Evolutionary conservation across 2,113 vertebrate species (phyloP), one percentile per base, ranked within the genome.

Genomic region (Callospermophilus lateralis): DNA sequence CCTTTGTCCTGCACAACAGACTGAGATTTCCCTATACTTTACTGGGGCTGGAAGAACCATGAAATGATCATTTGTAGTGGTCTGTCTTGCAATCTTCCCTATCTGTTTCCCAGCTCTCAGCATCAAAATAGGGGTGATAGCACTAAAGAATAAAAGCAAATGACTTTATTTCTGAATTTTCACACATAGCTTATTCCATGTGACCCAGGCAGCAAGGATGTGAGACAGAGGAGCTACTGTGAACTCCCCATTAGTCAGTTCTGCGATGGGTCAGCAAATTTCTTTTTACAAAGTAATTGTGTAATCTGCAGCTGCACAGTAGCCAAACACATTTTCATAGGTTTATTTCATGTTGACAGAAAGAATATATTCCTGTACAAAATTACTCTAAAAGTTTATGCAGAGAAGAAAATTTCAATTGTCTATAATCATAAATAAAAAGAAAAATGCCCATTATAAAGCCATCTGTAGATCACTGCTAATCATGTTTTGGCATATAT

Each of bases 281-380:
- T 81, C 45, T 58, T 68, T 72, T 61, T 67, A 24, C n/a, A 42
- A 72, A 77, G 28, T 28, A 37, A 17, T 37, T 48, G 2, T 67
- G 8, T 89, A 39, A 32, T 77, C n/a, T 42, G 26, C 13, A 83
- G 79, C n/a, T 77, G 70, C 48, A 37, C 22, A 53, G 70, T 72
- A 73, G 53, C 55, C 48, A 92, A 39, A n/a, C 39, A 26, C 42
- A 76, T 30, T 83, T 45, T 86, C 32, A 68, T 51, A 96, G 34
- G 9, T 95, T 89, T 83, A 83, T 78, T 96, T 83, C n/a, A 76
- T 70, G 85, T 93, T 97, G 84, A 84, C 51, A 70, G 48, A 65
- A 95, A 87, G 74, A 84, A 93, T 94, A 84, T 55, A 74, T 94
- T 84, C 58, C 48, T 86, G 13, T 92, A 42, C 22, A 55, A 77